Evolutionary conservation across 2,113 vertebrate genomes (phyloP).

Genomic region (Columba janthina): DNA sequence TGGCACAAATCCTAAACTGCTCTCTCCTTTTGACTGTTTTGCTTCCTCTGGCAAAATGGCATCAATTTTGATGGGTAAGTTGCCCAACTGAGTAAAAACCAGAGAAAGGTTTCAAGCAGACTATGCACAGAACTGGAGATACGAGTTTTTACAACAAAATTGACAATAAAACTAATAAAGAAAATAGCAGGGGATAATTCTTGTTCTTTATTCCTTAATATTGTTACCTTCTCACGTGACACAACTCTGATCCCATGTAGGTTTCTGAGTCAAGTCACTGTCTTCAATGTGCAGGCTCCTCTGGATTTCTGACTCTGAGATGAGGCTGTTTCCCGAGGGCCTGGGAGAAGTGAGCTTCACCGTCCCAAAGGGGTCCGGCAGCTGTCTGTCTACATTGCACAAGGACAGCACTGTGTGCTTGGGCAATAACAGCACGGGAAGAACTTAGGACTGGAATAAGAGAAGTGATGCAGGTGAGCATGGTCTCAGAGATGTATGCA

Average conservation of each 20-base stretch:
- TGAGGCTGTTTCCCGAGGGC: background rate
- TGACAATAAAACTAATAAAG: background rate
- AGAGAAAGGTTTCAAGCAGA: background rate
- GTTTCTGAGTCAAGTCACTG: background rate
- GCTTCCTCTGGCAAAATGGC: background rate
- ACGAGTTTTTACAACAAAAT: background rate
- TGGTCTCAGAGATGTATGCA: background rate
- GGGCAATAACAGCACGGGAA: background rate
- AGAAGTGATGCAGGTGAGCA: rapidly evolving
- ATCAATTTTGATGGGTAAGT: background rate
- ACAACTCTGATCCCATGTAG: background rate
- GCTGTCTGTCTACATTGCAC: background rate
- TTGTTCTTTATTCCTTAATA: background rate
- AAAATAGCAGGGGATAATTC: background rate
- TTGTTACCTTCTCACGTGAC: rapidly evolving
- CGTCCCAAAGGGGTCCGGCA: background rate
- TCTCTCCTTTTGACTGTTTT: background rate
- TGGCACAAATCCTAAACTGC: background rate
- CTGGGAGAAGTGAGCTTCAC: background rate
- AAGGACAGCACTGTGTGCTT: background rate
- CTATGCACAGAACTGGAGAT: background rate
- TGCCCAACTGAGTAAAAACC: background rate
- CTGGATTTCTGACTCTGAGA: background rate
- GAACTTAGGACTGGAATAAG: background rate
- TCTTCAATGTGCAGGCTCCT: background rate